Evolutionary conservation across 2,113 vertebrate species (phyloP).

Genomic region (Heptranchias perlo): DNA sequence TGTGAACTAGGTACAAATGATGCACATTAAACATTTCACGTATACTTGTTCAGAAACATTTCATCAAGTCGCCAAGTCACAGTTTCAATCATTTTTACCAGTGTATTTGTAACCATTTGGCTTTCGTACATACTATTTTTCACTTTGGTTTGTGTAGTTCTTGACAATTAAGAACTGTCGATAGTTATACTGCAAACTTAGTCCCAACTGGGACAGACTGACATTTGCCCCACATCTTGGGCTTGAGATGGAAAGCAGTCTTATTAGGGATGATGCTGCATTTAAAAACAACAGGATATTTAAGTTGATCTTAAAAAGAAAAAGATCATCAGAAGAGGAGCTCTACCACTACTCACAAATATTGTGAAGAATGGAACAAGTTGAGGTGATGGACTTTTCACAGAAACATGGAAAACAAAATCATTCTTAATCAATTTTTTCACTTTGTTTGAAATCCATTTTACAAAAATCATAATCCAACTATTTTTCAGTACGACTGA

Average conservation of each 20-base stretch:
- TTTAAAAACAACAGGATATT: background rate
- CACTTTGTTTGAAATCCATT: background rate
- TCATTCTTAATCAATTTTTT: background rate
- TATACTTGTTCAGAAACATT: background rate
- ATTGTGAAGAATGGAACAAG: background rate
- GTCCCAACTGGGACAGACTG: background rate
- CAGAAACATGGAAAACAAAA: background rate
- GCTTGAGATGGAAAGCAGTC: background rate
- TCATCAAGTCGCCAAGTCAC: background rate
- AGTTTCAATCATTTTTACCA: background rate
- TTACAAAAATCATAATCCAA: background rate
- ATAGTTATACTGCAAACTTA: background rate
- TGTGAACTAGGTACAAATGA: background rate
- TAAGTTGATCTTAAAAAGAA: background rate
- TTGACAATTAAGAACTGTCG: background rate
- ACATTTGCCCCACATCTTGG: background rate
- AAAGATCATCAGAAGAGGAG: background rate
- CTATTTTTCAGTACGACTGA: background rate
- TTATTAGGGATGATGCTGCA: background rate
- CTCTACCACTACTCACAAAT: background rate
- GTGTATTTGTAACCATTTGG: conserved; percentile 24
- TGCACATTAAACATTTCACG: background rate
- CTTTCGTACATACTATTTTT: background rate
- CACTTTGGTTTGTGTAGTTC: background rate
- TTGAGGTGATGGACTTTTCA: background rate